Conservation (phyloP, 2,888 invertebrate genomes). For the Rhopalosiphum nymphaeae region DNA sequence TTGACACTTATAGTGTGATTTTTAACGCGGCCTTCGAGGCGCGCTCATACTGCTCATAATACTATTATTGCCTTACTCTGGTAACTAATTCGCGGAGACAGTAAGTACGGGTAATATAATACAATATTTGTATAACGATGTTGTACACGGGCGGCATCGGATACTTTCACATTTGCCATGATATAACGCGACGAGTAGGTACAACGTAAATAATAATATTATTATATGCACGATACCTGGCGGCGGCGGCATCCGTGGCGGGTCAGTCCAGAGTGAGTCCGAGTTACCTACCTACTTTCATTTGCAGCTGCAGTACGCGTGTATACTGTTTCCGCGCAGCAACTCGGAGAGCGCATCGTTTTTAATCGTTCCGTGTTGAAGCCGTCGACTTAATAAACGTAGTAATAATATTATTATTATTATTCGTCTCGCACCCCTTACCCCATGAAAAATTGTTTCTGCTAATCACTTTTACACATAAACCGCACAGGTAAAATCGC, state of each 20-base stretch:
- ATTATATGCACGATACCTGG: background rate
- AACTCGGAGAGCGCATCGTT: background rate
- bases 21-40: background rate
- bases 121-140: background rate
- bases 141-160: background rate
- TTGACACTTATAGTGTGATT: background rate
- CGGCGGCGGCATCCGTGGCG: background rate
- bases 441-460: too few species aligned
- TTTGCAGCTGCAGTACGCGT: background rate
- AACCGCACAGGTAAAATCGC: background rate
- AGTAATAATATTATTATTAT: background rate
- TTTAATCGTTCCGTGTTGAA: background rate
- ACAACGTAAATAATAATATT: background rate
- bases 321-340: background rate
- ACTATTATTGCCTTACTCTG: background rate
- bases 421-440: background rate
- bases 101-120: background rate
- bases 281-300: conserved; percentile 2
- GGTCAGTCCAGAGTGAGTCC: background rate
- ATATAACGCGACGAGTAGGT: background rate
- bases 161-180: conserved; percentile 15
- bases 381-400: background rate
- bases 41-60: background rate
- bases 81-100: background rate
- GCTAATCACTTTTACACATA: too few species aligned